These are phyloP conservation scores for Adrianichthys oophorus DNA, from an alignment of 2,797 vertebrate genomes.

Conservation along the genomic window DNA sequence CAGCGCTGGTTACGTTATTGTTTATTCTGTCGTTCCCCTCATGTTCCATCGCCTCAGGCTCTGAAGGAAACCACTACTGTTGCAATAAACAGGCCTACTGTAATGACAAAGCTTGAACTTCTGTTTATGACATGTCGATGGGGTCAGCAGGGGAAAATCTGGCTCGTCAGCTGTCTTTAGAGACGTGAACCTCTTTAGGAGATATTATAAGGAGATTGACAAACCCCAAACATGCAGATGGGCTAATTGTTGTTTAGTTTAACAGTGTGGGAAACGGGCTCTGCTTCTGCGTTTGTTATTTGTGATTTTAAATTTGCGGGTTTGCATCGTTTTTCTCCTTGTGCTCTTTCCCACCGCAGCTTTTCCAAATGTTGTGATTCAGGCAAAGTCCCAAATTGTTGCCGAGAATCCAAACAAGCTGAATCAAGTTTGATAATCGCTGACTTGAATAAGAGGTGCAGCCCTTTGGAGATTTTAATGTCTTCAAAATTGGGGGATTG, in stretches of 20 bases:
- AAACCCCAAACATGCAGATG: constrained; percentile 49
- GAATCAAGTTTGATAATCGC: constrained; percentile 40
- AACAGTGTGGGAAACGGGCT: constrained; percentile 45
- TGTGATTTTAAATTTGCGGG: constrained; percentile 34
- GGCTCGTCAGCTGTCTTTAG: constrained; percentile 4
- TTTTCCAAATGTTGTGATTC: constrained; percentile 28
- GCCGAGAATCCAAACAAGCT: constrained; percentile 38
- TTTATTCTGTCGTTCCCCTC: constrained; percentile 37
- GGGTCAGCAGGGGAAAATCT: constrained; percentile 31
- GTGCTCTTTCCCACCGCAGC: constrained; percentile 17
- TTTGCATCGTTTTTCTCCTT: constrained; percentile 32
- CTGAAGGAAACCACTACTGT: constrained; percentile 24
- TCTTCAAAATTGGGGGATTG: constrained; percentile 8
- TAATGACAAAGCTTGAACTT: constrained; percentile 37
- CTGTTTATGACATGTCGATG: constrained; percentile 31
- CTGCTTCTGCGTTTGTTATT: constrained; percentile 34
- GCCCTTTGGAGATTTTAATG: constrained; percentile 8
- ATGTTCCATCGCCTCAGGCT: constrained; percentile 13
- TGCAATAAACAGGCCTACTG: constrained; percentile 28
- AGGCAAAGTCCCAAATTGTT: constrained; percentile 34
- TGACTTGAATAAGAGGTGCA: constrained; percentile 28
- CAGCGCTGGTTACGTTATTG: constrained; percentile 17
- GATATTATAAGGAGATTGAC: constrained; percentile 33
- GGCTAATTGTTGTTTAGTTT: constrained; percentile 54
- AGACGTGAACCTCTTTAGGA: constrained; percentile 34